Evolutionary conservation across 2,113 vertebrate species (phyloP).

Genomic region (Siniperca knerii): DNA sequence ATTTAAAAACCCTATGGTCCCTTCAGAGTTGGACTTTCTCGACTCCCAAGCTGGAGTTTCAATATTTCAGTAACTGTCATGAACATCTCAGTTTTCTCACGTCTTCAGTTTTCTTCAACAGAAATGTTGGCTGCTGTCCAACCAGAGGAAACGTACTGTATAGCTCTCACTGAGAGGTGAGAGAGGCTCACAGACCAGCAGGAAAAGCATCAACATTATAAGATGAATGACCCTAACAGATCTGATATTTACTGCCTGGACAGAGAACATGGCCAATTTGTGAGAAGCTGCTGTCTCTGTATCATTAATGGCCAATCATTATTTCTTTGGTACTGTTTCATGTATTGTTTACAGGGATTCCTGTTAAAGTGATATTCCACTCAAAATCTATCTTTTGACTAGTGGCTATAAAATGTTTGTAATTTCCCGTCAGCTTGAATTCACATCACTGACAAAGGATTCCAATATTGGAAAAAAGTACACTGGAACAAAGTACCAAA

Average conservation of each 20-base stretch:
- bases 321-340: not conserved
- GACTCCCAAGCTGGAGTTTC: not conserved
- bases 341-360: not conserved
- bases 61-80: not conserved
- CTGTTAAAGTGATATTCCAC: not conserved
- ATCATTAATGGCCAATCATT: not conserved
- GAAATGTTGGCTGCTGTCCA: conserved; percentile 15
- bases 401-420: too few relatives aligned
- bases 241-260: conserved; percentile 15
- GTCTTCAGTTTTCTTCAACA: not conserved
- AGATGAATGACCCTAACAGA: conserved; percentile 5
- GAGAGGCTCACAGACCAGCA: not conserved
- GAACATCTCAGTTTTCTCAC: conserved; percentile 3
- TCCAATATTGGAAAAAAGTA: not conserved
- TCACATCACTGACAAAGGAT: not conserved
- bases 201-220: not conserved
- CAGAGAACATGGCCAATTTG: not conserved
- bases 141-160: not conserved
- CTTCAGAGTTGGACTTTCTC: not conserved
- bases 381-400: not conserved
- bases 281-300: not conserved
- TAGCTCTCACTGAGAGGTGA: not conserved
- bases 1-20: not conserved
- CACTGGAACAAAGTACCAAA: not conserved
- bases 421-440: not conserved